phyloP scores from a whole-genome alignment of 2,113 vertebrate species.

The Nannospalax galili region DNA sequence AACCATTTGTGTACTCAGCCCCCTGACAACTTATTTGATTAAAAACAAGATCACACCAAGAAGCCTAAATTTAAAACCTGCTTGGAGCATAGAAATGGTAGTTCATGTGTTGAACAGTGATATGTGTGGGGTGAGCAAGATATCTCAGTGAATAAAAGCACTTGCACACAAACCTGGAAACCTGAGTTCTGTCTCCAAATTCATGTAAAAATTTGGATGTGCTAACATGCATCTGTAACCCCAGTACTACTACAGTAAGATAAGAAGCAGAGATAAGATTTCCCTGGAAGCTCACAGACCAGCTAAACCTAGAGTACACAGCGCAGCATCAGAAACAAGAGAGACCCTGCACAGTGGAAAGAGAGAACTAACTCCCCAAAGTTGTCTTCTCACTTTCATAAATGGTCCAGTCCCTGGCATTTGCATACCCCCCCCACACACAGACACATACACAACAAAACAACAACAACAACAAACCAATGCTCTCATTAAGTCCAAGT shows the following conservation, averaged over 20 bases:
- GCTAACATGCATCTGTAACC: background rate
- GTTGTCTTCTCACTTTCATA: background rate
- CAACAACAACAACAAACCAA: background rate
- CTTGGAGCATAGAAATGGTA: background rate
- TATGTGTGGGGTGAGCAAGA: background rate
- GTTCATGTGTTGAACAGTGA: background rate
- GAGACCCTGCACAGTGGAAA: background rate
- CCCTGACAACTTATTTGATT: background rate
- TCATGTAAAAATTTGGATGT: background rate
- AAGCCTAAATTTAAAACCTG: constrained; percentile 12
- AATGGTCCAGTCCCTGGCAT: background rate
- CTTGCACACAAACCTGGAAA: background rate
- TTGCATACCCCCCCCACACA: background rate
- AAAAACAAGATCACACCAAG: background rate
- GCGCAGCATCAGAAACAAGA: background rate
- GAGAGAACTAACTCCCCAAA: background rate
- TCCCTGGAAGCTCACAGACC: no score
- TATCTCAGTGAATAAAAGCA: background rate
- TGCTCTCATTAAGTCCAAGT: background rate
- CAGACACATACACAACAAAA: background rate
- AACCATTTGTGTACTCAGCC: background rate
- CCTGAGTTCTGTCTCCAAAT: background rate
- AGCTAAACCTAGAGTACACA: no score
- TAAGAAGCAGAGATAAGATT: background rate
- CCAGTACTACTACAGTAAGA: background rate